Evolutionary conservation across 2,888 invertebrate genomes (phyloP).

Genomic region (Rotaria macrura): DNA sequence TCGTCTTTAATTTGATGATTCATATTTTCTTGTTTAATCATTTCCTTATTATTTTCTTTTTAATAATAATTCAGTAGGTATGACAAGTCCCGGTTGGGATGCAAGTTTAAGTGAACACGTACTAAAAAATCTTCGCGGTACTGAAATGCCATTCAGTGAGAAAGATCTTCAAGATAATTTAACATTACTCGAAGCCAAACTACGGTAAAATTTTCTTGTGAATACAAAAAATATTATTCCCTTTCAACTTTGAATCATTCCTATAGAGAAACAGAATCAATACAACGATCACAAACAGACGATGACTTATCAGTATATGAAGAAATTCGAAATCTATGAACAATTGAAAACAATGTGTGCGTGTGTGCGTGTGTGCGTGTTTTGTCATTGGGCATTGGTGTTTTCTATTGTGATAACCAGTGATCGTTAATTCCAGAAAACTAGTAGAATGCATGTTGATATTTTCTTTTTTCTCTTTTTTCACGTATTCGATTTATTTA

Average conservation of each 20-base stretch:
- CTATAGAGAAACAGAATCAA: not conserved
- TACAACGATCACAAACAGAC: not conserved
- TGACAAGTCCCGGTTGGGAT: not conserved
- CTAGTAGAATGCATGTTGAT: not conserved
- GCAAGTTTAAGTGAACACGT: constrained; percentile 20
- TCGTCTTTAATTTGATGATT: not conserved
- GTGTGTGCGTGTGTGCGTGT: no score
- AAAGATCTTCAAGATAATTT: constrained; percentile 9
- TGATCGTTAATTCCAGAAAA: not conserved
- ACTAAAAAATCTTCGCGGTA: not conserved
- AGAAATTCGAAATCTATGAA: constrained; percentile 13
- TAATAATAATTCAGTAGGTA: not conserved
- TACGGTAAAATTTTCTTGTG: not conserved
- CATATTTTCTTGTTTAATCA: no score
- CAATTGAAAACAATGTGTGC: not conserved
- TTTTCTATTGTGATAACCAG: not conserved
- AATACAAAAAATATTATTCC: no score
- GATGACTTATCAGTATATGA: not conserved
- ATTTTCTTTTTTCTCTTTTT: not conserved
- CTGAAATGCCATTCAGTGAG: not conserved
- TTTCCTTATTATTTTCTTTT: not conserved
- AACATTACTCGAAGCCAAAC: not conserved
- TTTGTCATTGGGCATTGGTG: not conserved
- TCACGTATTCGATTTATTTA: not conserved
- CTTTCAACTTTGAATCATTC: not conserved